Base-by-base conservation (phyloP, 2,113 vertebrate genomes). In the Heterochromis multidens region DNA sequence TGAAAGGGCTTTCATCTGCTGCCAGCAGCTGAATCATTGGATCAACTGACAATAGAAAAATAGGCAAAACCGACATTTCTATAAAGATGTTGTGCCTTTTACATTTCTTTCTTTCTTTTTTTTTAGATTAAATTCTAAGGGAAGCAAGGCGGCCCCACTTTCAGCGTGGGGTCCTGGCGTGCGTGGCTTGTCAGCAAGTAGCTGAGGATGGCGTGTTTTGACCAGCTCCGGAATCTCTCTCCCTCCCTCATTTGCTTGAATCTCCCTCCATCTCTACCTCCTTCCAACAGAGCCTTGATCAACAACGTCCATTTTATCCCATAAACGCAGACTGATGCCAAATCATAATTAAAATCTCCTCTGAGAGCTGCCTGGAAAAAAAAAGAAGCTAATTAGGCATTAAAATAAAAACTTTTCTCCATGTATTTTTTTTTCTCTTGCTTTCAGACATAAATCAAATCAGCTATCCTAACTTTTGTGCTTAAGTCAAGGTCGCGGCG, bases 271-370 rank as follows among this genome's bases (percentile, higher is more conserved):
- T 93, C 91, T 91, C 62, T 59, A 11, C 85, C 88, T 87, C 87
- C 83, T 87, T 88, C 90, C 91, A 93, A 91, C 77, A 79, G 77
- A 85, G 88, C 93, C 92, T 94, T 93, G 90, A 95, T 95, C 94
- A 94, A 83, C 89, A 84, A 80, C 61, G 31, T 90, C 90, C 90
- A 93, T 95, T 94, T 94, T 88, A 94, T 94, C 91, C 80, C 89
- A 89, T 81, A 91, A 88, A 92, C 12, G 62, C 85, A 52, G 79
- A 81, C 88, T 80, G 85, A 93, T 87, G 89, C 93, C 93, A 93
- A 92, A 95, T 95, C 92, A 94, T 95, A 95, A 96, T 96, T 95
- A 94, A 95, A 95, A 95, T 95, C 94, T 94, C 92, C 83, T 87
- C 86, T 90, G 91, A 90, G 89, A 93, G 87, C 56, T 12, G 83